Evolutionary conservation across 2,888 invertebrate genomes (phyloP).

Genomic region (Gibbula magus): DNA sequence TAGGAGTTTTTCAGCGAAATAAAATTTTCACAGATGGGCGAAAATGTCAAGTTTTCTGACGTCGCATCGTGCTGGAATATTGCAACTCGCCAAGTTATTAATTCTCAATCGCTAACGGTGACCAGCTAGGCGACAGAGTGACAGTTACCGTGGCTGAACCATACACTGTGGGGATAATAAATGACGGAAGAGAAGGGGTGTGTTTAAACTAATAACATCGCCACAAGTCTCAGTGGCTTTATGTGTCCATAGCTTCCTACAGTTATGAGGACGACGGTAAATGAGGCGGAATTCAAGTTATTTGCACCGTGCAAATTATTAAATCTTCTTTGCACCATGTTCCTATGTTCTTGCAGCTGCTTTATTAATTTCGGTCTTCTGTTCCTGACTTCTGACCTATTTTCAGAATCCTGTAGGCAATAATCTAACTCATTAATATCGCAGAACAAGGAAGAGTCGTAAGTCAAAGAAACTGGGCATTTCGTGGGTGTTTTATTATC

Average conservation of each 20-base stretch:
- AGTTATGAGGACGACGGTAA: neutral
- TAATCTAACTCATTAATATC: neutral
- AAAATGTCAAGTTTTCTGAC: neutral
- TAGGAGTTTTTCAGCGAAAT: constrained; percentile 6
- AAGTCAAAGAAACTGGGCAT: too few species aligned
- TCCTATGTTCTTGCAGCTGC: neutral
- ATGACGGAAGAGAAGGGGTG: neutral
- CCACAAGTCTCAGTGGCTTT: neutral
- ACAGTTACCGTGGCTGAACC: neutral
- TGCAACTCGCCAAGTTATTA: constrained; percentile 18
- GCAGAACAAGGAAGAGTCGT: too few species aligned
- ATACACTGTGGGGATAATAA: neutral
- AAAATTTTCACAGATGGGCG: constrained; percentile 21
- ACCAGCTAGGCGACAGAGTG: neutral
- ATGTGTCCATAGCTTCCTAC: neutral
- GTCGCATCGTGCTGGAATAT: neutral
- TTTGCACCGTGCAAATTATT: constrained; percentile 2
- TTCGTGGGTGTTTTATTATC: too few species aligned
- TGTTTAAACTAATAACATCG: neutral
- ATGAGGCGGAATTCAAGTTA: neutral
- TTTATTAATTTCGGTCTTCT: neutral
- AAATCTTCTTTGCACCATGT: neutral
- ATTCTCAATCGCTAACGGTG: constrained; percentile 19
- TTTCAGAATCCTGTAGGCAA: neutral
- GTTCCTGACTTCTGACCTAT: neutral